A percentile compares a stretch with the other conserved stretches of the same genome.
phyloP scores from a whole-genome alignment of 2,797 vertebrate species.

The Sebastes steindachneri region DNA sequence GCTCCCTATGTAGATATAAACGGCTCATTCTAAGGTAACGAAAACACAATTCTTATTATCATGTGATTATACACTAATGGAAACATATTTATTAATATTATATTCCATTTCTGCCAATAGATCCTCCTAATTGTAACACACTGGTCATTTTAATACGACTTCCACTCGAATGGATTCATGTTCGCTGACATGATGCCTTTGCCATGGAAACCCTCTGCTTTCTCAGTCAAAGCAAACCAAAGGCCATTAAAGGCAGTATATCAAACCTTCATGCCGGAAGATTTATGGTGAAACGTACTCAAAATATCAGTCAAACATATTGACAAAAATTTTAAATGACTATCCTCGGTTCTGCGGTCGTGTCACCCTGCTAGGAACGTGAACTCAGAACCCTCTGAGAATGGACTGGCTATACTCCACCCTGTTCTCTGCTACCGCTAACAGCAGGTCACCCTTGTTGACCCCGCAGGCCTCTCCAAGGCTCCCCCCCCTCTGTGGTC shows the following conservation, averaged over 20 bases:
- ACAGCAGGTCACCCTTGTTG: constrained; percentile 53
- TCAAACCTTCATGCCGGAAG: not conserved
- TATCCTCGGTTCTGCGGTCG: not conserved
- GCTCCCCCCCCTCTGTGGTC: constrained; percentile 34
- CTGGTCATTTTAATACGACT: not conserved
- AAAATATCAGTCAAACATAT: not conserved
- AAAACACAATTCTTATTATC: too few species aligned
- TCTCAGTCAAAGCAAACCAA: constrained; percentile 8
- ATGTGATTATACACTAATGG: too few species aligned
- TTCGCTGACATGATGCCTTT: constrained; percentile 1
- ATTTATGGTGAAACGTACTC: not conserved
- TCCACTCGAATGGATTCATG: not conserved
- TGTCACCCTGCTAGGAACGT: constrained; percentile 24
- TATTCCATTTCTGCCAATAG: too few species aligned
- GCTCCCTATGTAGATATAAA: too few species aligned
- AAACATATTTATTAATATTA: too few species aligned
- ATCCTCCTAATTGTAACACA: too few species aligned
- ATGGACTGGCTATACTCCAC: constrained; percentile 21
- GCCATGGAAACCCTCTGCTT: constrained; percentile 9
- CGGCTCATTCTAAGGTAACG: too few species aligned
- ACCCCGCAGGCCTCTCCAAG: constrained; percentile 33
- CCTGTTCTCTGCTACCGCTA: constrained; percentile 17
- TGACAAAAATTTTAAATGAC: not conserved
- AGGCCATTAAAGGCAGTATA: not conserved
- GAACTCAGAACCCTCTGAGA: constrained; percentile 18